Conservation (phyloP, 2,113 vertebrate genomes). For the Spizaetus ornatus region DNA sequence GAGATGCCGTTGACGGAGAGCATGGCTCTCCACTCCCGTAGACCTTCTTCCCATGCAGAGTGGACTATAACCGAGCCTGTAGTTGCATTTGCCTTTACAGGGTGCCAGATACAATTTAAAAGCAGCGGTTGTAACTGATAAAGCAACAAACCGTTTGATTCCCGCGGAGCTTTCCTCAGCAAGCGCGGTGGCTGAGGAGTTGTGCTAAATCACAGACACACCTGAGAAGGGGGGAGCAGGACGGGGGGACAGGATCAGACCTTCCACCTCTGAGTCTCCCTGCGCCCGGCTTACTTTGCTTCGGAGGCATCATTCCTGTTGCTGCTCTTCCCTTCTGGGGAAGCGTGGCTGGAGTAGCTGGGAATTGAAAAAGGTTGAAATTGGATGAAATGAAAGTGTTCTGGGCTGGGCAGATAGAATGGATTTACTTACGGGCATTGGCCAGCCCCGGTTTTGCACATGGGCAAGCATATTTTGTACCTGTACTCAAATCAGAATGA, state of each 20-base stretch:
- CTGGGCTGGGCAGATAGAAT: neutral
- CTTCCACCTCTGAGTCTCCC: neutral
- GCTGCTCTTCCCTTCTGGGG: neutral
- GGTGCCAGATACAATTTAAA: neutral
- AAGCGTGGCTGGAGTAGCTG: neutral
- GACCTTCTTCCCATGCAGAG: neutral
- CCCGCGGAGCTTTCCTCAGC: neutral
- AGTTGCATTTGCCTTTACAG: neutral
- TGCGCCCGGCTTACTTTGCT: neutral
- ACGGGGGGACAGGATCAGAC: neutral
- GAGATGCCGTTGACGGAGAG: neutral
- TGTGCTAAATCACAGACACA: neutral
- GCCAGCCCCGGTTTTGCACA: neutral
- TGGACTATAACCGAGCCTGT: neutral
- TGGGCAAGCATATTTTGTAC: neutral
- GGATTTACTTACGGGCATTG: neutral
- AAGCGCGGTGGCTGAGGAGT: neutral
- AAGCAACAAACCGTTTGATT: neutral
- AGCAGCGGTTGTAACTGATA: neutral
- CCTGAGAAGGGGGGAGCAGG: neutral
- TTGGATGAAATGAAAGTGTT: neutral
- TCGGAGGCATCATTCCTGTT: neutral
- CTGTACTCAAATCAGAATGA: neutral
- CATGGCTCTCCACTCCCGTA: neutral
- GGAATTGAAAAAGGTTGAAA: neutral